Evolutionary conservation across 2,797 vertebrate genomes (phyloP).

Genomic region (Cyclura pinguis): DNA sequence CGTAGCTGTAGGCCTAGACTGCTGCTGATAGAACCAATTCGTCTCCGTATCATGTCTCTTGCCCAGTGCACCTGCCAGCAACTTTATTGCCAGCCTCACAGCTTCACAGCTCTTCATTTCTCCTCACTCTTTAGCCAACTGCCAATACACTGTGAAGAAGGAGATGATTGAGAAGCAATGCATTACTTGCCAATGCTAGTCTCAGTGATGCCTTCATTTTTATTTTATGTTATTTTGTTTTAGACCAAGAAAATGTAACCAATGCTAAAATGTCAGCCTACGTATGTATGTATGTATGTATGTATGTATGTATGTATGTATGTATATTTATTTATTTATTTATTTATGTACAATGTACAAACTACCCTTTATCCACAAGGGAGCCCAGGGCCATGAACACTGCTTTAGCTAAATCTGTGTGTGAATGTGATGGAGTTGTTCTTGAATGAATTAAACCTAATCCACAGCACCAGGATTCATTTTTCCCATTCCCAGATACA

Average conservation of each 20-base stretch:
- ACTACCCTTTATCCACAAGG: neutral
- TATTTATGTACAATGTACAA: neutral
- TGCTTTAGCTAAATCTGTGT: neutral
- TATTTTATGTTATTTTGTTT: neutral
- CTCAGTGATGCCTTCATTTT: neutral
- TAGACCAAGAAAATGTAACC: no score
- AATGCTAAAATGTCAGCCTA: neutral
- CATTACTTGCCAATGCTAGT: neutral
- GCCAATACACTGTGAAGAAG: slow-evolving; percentile 4
- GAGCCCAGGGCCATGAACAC: neutral
- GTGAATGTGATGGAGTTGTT: neutral
- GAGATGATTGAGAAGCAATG: neutral
- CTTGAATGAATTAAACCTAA: slow-evolving; percentile 1
- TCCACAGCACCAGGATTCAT: neutral
- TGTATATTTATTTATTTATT: no score
- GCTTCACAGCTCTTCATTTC: slow-evolving; percentile 15
- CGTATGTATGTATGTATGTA: no score
- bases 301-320: no score
- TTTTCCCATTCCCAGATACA: slow-evolving; percentile 8
- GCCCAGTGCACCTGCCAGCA: slow-evolving; percentile 27
- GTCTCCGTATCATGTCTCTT: neutral
- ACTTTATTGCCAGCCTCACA: slow-evolving; percentile 34
- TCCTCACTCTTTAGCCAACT: neutral
- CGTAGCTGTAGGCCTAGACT: slow-evolving; percentile 4
- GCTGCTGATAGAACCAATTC: slow-evolving; percentile 6